phyloP scores from a whole-genome alignment of 2,797 vertebrate genomes.

The Odontamblyopus lacepedii region DNA sequence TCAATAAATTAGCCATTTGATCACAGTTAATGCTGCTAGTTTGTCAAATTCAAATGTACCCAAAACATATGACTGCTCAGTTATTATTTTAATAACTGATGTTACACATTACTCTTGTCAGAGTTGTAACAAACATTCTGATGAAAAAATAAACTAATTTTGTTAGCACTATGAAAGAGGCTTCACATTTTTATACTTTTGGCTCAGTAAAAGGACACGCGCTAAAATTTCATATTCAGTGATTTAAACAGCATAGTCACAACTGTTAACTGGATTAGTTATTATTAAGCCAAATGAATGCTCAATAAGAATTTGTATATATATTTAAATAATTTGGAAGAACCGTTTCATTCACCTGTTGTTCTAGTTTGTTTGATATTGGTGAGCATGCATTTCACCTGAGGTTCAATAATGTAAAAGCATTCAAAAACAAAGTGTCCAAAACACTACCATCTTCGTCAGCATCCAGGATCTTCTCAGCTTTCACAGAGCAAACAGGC shows the following conservation, averaged over 20 bases:
- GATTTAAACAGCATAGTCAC: neutral
- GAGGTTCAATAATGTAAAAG: slow-evolving; percentile 24
- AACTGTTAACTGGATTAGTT: neutral
- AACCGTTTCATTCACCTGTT: slow-evolving; percentile 31
- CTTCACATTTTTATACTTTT: slow-evolving; percentile 1
- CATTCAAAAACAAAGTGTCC: slow-evolving; percentile 16
- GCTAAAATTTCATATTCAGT: neutral
- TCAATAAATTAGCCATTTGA: neutral
- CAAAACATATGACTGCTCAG: neutral
- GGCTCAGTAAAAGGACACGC: neutral
- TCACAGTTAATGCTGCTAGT: neutral
- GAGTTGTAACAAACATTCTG: neutral
- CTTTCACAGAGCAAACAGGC: slow-evolving; percentile 13
- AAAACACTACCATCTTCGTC: slow-evolving; percentile 19
- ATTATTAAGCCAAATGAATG: neutral
- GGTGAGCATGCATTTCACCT: slow-evolving; percentile 17
- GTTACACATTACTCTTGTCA: neutral
- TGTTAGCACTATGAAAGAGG: neutral
- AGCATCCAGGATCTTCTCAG: slow-evolving; percentile 48
- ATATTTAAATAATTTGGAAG: slow-evolving; percentile 2
- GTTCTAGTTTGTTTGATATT: slow-evolving; percentile 29
- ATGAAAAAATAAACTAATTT: neutral
- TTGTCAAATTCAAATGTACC: neutral
- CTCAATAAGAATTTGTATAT: neutral
- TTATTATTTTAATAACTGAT: neutral